phyloP scores from a whole-genome alignment of 2,113 vertebrate species.

The Prietella phreatophila region DNA sequence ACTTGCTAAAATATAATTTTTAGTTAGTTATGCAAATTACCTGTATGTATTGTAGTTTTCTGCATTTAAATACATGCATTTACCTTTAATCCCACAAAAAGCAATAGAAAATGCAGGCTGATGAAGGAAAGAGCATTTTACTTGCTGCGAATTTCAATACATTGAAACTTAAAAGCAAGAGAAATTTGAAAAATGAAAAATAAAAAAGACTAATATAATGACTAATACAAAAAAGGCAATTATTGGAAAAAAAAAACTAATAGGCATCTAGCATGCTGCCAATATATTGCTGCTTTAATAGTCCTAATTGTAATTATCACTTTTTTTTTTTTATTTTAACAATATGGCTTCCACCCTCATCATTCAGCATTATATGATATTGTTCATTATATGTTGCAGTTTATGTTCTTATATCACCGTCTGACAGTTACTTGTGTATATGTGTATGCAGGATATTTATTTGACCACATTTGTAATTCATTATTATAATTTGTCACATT shows the following conservation, averaged over 20 bases:
- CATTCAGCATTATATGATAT: neutral
- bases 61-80: neutral
- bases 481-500: neutral
- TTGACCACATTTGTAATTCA: neutral
- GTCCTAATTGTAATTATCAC: neutral
- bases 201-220: neutral
- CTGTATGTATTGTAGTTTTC: neutral
- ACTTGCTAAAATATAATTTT: no score
- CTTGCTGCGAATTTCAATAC: neutral
- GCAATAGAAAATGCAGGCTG: neutral
- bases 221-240: neutral
- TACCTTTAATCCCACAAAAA: neutral
- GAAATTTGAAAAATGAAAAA: neutral
- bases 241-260: neutral
- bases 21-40: no score
- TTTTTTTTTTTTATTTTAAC: neutral
- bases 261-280: no score
- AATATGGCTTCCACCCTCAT: neutral
- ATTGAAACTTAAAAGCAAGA: neutral
- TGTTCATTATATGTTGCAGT: neutral
- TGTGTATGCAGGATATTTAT: neutral
- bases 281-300: neutral
- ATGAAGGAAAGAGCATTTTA: neutral
- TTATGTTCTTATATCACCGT: no score
- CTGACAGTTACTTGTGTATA: neutral